A percentile compares a stretch with the other conserved stretches of the same genome.
Evolutionary conservation across 1,140 invertebrate species (phyloP).

Genomic region (Tribolium madens): DNA sequence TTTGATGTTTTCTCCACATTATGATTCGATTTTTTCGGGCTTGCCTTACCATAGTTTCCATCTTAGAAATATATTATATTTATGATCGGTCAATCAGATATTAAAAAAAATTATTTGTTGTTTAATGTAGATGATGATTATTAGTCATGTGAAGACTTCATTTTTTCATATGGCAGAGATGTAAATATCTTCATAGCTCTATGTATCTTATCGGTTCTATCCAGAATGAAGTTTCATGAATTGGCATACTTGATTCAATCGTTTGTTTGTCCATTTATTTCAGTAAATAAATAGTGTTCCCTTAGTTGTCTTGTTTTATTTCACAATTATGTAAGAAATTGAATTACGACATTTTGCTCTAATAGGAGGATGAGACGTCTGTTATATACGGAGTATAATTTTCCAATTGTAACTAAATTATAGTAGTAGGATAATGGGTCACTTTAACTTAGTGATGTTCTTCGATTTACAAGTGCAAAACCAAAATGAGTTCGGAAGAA

Average conservation of each 20-base stretch:
- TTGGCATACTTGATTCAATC: slow-evolving; percentile 59
- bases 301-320: slow-evolving; percentile 52
- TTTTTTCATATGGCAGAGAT: slow-evolving; percentile 36
- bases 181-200: slow-evolving; percentile 49
- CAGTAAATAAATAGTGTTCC: slow-evolving; percentile 67
- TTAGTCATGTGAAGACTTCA: slow-evolving; percentile 46
- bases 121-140: slow-evolving; percentile 54
- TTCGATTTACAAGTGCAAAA: slow-evolving; percentile 1
- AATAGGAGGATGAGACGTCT: slow-evolving; percentile 20
- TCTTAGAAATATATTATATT: not conserved
- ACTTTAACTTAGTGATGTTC: slow-evolving; percentile 24
- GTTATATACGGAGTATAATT: slow-evolving; percentile 49
- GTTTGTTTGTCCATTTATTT: slow-evolving; percentile 60
- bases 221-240: slow-evolving; percentile 35
- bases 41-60: not conserved
- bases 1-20: slow-evolving; percentile 39
- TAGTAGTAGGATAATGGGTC: slow-evolving; percentile 45
- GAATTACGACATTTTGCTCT: slow-evolving; percentile 6
- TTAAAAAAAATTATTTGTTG: slow-evolving; percentile 15
- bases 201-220: slow-evolving; percentile 42
- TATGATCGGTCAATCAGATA: slow-evolving; percentile 5
- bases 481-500: slow-evolving; percentile 50
- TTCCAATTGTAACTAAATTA: slow-evolving; percentile 62
- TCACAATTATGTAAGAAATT: too few species aligned
- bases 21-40: slow-evolving; percentile 25